Evolutionary conservation across 1,140 invertebrate species (phyloP).

Genomic region (Pachyrhynchus sulphureomaculatus): DNA sequence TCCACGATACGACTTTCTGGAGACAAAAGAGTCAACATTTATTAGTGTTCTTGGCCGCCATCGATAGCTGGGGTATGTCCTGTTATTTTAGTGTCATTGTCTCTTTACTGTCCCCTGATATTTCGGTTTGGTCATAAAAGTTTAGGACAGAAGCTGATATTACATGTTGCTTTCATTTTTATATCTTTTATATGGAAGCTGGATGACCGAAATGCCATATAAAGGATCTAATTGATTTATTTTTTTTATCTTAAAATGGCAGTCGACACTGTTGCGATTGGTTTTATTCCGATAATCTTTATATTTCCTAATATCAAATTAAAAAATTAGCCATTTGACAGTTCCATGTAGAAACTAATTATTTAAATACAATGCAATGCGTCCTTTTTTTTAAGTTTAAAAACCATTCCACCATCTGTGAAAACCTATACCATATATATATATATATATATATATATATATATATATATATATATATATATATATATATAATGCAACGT

Average conservation of each 20-base stretch:
- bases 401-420: too few relatives aligned
- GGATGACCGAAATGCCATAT: slow-evolving; percentile 4
- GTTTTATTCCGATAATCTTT: neutral
- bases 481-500: too few relatives aligned
- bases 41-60: slow-evolving; percentile 27
- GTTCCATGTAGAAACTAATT: too few relatives aligned
- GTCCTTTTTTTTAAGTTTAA: too few relatives aligned
- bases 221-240: slow-evolving; percentile 17
- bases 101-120: slow-evolving; percentile 22
- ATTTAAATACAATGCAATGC: too few relatives aligned
- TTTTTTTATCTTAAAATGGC: slow-evolving; percentile 5
- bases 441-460: too few relatives aligned
- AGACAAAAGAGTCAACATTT: slow-evolving; percentile 32
- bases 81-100: slow-evolving; percentile 32
- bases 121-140: slow-evolving; percentile 28
- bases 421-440: too few relatives aligned
- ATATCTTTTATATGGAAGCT: slow-evolving; percentile 22
- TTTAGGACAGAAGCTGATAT: slow-evolving; percentile 29
- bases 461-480: too few relatives aligned
- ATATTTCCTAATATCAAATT: too few relatives aligned
- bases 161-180: slow-evolving; percentile 32
- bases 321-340: too few relatives aligned
- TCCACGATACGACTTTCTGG: slow-evolving; percentile 13
- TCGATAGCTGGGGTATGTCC: slow-evolving; percentile 28
- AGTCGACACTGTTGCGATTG: too few relatives aligned